phyloP scores from a whole-genome alignment of 2,888 invertebrate species.

The Cheilosia grossa region DNA sequence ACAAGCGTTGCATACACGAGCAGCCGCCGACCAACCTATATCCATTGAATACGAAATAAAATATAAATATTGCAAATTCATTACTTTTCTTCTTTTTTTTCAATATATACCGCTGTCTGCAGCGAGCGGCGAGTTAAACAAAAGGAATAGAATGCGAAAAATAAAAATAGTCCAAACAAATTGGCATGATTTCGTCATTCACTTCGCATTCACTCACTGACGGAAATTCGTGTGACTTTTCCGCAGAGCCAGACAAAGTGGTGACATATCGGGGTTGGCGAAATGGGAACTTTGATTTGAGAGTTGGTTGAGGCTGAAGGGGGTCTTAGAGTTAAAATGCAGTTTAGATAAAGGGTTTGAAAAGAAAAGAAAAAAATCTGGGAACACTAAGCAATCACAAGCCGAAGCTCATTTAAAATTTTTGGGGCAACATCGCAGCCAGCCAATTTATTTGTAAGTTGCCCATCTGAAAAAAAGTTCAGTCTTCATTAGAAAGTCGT shows the following conservation, averaged over 20 bases:
- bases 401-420: too few species aligned
- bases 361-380: too few species aligned
- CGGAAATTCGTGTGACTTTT: not conserved
- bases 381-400: too few species aligned
- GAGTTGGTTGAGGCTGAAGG: too few species aligned
- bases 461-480: too few species aligned
- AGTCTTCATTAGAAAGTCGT: too few species aligned
- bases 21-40: not conserved
- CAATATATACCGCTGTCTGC: not conserved
- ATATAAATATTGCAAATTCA: conserved; percentile 5
- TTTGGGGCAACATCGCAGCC: too few species aligned
- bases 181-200: conserved; percentile 31
- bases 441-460: too few species aligned
- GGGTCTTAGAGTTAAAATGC: too few species aligned
- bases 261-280: too few species aligned
- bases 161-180: conserved; percentile 7
- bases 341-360: too few species aligned
- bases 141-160: not conserved
- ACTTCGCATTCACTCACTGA: not conserved
- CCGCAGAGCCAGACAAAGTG: not conserved
- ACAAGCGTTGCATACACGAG: conserved; percentile 36
- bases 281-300: too few species aligned
- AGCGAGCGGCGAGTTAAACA: not conserved
- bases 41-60: conserved; percentile 15
- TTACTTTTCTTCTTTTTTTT: not conserved